Percentiles rank a stretch among this genome's conserved stretches.
Evolutionary conservation across 1,140 invertebrate species (phyloP).

Genomic region (Pseudachorutes palmiensis): DNA sequence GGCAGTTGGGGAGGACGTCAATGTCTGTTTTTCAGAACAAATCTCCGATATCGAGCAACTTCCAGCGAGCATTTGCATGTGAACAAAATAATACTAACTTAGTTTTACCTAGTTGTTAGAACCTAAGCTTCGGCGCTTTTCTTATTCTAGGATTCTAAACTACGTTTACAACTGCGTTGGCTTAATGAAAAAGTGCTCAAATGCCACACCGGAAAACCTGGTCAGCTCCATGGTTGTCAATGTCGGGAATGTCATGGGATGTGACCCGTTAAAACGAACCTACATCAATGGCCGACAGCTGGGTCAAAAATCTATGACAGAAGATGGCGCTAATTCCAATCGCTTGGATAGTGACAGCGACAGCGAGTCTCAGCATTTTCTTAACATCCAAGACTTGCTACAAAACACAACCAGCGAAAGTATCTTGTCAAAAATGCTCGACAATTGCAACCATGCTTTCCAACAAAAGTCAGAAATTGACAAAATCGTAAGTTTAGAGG

Average conservation of each 20-base stretch:
- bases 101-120: background rate
- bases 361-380: background rate
- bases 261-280: background rate
- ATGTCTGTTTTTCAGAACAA: slow-evolving; percentile 11
- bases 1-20: slow-evolving; percentile 14
- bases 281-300: background rate
- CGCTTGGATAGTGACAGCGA: background rate
- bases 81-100: background rate
- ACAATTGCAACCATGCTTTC: background rate
- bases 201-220: slow-evolving; percentile 31
- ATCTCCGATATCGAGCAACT: background rate
- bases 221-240: slow-evolving; percentile 28
- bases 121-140: background rate
- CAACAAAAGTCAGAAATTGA: background rate
- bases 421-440: background rate
- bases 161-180: slow-evolving; percentile 14
- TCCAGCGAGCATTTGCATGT: background rate
- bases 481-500: background rate
- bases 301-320: background rate
- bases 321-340: background rate
- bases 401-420: background rate
- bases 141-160: slow-evolving; percentile 9
- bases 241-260: slow-evolving; percentile 25
- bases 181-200: slow-evolving; percentile 19
- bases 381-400: background rate